Conservation (phyloP, 2,888 invertebrate genomes). For the Luperina nickerlii region DNA sequence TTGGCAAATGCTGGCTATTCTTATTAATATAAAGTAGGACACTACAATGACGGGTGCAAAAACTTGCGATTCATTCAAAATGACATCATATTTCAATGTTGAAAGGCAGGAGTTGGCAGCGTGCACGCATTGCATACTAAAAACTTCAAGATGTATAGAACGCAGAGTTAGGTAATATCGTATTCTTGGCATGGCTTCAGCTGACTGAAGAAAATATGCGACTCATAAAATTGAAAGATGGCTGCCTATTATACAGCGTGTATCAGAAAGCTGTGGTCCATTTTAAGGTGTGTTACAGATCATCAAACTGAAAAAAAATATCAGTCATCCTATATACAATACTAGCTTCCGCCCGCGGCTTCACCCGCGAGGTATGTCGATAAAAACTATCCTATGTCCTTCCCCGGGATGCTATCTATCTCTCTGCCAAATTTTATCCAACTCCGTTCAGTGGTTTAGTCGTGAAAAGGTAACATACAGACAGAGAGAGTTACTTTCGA, state of each 20-base stretch:
- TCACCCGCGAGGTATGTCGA: too few relatives aligned
- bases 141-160: slow-evolving; percentile 20
- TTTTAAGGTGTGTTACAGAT: background rate
- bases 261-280: background rate
- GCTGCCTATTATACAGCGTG: background rate
- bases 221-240: slow-evolving; percentile 33
- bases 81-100: slow-evolving; percentile 52
- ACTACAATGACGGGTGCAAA: background rate
- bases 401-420: too few relatives aligned
- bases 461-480: too few relatives aligned
- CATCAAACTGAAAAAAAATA: background rate
- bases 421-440: too few relatives aligned
- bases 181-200: slow-evolving; percentile 40
- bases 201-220: slow-evolving; percentile 28
- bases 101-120: slow-evolving; percentile 42
- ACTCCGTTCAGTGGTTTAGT: too few relatives aligned
- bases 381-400: too few relatives aligned
- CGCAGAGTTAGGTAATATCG: slow-evolving; percentile 11
- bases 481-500: too few relatives aligned
- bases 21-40: slow-evolving; percentile 10
- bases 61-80: slow-evolving; percentile 39
- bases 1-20: background rate
- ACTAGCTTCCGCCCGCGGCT: too few relatives aligned
- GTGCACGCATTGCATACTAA: slow-evolving; percentile 53
- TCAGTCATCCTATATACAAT: too few relatives aligned